Evolutionary conservation across 2,888 invertebrate genomes (phyloP).

Genomic region (Tillus elongatus): DNA sequence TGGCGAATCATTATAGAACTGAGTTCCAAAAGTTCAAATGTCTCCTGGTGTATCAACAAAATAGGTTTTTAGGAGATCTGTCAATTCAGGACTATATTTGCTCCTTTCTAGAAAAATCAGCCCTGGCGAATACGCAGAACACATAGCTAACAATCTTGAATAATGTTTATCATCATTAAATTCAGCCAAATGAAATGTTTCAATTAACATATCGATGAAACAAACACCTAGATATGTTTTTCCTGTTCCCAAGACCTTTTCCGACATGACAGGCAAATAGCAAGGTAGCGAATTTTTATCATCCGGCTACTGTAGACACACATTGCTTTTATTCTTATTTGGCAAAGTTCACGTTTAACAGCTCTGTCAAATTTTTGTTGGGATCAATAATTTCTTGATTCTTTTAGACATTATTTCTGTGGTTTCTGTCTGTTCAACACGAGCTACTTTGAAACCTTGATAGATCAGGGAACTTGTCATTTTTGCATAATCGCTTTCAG

Average conservation of each 20-base stretch:
- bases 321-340: slow-evolving; percentile 79
- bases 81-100: slow-evolving; percentile 53
- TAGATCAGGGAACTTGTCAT: slow-evolving; percentile 82
- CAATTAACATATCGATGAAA: slow-evolving; percentile 92
- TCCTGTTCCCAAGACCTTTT: slow-evolving; percentile 55
- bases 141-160: slow-evolving; percentile 77
- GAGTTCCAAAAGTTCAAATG: slow-evolving; percentile 52
- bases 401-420: slow-evolving; percentile 88
- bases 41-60: slow-evolving; percentile 65
- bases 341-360: slow-evolving; percentile 88
- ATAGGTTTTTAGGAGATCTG: slow-evolving; percentile 59
- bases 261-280: slow-evolving; percentile 73
- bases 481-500: slow-evolving; percentile 87
- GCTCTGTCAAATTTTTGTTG: slow-evolving; percentile 82
- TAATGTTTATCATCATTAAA: slow-evolving; percentile 88
- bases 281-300: slow-evolving; percentile 56
- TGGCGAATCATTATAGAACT: slow-evolving; percentile 70
- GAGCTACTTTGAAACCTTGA: slow-evolving; percentile 86
- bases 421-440: slow-evolving; percentile 97
- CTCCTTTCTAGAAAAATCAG: slow-evolving; percentile 75
- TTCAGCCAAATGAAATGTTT: slow-evolving; percentile 80
- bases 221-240: slow-evolving; percentile 73
- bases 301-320: slow-evolving; percentile 77
- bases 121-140: slow-evolving; percentile 83
- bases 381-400: slow-evolving; percentile 48